Percentiles rank a stretch among this genome's conserved stretches.
Conservation (phyloP, 2,113 vertebrate species). For the Hymenochirus boettgeri region DNA sequence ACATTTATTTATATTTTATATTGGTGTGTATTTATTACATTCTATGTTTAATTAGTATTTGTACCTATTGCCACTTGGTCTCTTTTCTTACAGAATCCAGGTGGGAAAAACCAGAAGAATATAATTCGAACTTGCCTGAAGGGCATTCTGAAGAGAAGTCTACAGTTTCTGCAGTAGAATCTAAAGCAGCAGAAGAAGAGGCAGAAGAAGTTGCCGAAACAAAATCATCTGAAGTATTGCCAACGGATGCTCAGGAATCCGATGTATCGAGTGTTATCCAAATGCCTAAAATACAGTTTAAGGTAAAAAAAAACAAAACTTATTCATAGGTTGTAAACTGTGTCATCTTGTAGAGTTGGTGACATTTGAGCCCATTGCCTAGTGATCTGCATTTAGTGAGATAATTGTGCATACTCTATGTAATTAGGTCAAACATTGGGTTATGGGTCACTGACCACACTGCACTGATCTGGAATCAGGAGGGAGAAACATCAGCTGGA, state of each 20-base stretch:
- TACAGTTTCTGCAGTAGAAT: constrained; percentile 35
- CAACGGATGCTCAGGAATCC: constrained; percentile 26
- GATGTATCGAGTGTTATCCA: constrained; percentile 44
- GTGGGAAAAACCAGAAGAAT: constrained; percentile 83
- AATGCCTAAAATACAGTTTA: constrained; percentile 62
- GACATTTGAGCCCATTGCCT: too few species aligned
- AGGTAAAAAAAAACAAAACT: too few species aligned
- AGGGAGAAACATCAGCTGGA: too few species aligned
- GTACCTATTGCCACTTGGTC: neutral
- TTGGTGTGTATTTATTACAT: neutral
- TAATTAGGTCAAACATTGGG: too few species aligned
- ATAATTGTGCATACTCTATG: too few species aligned
- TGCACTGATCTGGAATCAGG: too few species aligned
- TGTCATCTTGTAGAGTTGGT: too few species aligned
- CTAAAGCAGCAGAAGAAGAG: constrained; percentile 45
- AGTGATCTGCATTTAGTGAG: too few species aligned
- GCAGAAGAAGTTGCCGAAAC: constrained; percentile 52
- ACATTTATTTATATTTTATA: too few species aligned
- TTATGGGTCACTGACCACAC: too few species aligned
- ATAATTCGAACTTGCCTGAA: constrained; percentile 40
- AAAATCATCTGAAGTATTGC: constrained; percentile 44
- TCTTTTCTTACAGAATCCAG: constrained; percentile 75
- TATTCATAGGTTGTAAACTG: too few species aligned
- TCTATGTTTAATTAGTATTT: constrained; percentile 35
- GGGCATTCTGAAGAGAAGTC: constrained; percentile 43